phyloP scores from a whole-genome alignment of 2,797 vertebrate species.

The Thunnus albacares region DNA sequence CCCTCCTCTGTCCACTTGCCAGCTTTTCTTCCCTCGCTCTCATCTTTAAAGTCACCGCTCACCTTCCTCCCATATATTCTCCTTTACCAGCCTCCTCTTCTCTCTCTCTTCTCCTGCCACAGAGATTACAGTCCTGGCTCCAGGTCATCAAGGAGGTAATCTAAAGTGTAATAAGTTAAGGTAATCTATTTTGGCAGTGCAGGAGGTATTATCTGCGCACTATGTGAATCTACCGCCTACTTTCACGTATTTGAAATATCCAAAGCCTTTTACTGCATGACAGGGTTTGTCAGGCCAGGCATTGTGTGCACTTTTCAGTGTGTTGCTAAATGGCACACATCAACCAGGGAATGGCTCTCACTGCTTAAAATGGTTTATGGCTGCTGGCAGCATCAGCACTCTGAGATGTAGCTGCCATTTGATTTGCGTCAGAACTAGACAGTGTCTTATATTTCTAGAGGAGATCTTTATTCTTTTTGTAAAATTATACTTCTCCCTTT shows the following conservation, averaged over 20 bases:
- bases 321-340: slow-evolving; percentile 55
- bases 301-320: slow-evolving; percentile 46
- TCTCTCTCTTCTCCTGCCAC: slow-evolving; percentile 21
- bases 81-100: slow-evolving; percentile 16
- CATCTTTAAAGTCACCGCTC: slow-evolving; percentile 50
- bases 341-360: slow-evolving; percentile 3
- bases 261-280: slow-evolving; percentile 42
- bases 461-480: too few species aligned
- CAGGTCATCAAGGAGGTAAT: slow-evolving; percentile 38
- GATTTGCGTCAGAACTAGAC: slow-evolving; percentile 48
- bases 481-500: not conserved
- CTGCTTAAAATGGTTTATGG: not conserved
- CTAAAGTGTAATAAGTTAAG: slow-evolving; percentile 13
- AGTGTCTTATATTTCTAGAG: not conserved
- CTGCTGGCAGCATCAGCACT: slow-evolving; percentile 24
- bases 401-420: slow-evolving; percentile 36
- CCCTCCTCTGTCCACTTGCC: slow-evolving; percentile 53
- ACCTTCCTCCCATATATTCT: slow-evolving; percentile 12
- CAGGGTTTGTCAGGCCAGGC: slow-evolving; percentile 23
- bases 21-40: slow-evolving; percentile 43
- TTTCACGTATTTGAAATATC: slow-evolving; percentile 50
- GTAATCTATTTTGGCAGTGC: not conserved
- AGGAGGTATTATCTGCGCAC: slow-evolving; percentile 45
- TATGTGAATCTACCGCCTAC: slow-evolving; percentile 31
- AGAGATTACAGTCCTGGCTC: slow-evolving; percentile 46